Conservation (phyloP, 2,888 invertebrate species). For the Arctia plantaginis region DNA sequence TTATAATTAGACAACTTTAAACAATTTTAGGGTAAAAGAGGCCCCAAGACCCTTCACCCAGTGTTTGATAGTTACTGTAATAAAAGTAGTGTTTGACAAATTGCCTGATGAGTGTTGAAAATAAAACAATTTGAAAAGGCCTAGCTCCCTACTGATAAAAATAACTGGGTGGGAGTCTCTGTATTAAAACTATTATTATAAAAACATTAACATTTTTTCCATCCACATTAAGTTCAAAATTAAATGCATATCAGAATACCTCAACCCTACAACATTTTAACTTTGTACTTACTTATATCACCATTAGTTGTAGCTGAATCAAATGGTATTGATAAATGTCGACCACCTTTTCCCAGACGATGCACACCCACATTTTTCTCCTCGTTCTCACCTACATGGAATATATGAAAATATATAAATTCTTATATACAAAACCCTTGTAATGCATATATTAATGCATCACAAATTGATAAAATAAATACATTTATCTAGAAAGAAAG, state of each 20-base stretch:
- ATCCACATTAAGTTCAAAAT: neutral
- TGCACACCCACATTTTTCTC: constrained; percentile 71
- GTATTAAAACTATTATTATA: neutral
- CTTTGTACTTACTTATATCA: constrained; percentile 76
- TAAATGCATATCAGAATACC: neutral
- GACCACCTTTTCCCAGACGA: constrained; percentile 73
- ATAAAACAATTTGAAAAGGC: neutral
- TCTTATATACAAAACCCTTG: neutral
- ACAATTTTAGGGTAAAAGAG: neutral
- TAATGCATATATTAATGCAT: neutral
- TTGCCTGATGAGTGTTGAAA: neutral
- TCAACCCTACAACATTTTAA: constrained; percentile 17
- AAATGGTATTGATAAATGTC: constrained; percentile 82
- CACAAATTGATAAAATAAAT: neutral
- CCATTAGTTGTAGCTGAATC: constrained; percentile 78
- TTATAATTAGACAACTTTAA: neutral
- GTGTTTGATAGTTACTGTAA: neutral
- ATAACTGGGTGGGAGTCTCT: neutral
- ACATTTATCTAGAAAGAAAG: neutral
- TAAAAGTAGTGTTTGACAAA: neutral
- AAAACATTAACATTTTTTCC: too few species aligned
- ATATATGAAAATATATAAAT: constrained; percentile 42
- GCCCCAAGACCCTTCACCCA: neutral
- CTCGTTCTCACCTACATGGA: constrained; percentile 73
- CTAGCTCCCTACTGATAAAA: neutral